Base-by-base conservation (phyloP, 1,140 invertebrate species). In the Polyergus mexicanus region DNA sequence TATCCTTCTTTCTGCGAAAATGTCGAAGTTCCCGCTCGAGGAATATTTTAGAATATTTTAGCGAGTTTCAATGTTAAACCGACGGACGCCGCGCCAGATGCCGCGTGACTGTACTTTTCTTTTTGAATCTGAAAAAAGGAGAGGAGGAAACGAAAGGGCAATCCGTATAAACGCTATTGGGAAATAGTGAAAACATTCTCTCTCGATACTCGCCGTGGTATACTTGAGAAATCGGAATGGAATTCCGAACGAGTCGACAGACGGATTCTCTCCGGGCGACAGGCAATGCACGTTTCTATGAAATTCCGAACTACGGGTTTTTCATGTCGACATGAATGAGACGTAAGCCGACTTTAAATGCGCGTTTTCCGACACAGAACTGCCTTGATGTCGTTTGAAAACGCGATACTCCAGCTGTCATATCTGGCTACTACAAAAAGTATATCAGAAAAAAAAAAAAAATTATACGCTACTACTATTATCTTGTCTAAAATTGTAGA, bases 1-100 rank as follows among this genome's bases (percentile, higher is more conserved):
- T 13, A 7, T 19, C 38, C 13, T 28, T n/a, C 28, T 32, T 19
- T 56, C 25, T 4, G 68, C 51, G 51, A 89, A 71, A 51, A 51
- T 19, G 87, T 35, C 65, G 74, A 69, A 65, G 84, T 65, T 77
- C 47, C 41, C 58, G 54, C 58, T 71, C 10, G 47, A 22, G 16
- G 87, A 92, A 92, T 92, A 90, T 92, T 91, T 92, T 81, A 89
- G 91, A 92, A 93, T 93, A 92, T 90, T 91, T 93, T 87, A 88
- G 54, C 75, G 71, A 65, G 72, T 25, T 75, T 35, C 38, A 32
- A 28, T 65, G 77, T 89, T 91, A 91, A 91, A 89, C 60, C 66
- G 76, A 86, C 71, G 86, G 76, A 86, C 71, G 86, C 38, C 47
- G 86, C 74, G 75, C 74, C 88, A 89, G 88, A 78, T 85, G 77